A percentile compares a stretch with the other conserved stretches of the same genome.
phyloP scores from a whole-genome alignment of 92 coral and sea anemone genomes.

The Paramuricea clavata region DNA sequence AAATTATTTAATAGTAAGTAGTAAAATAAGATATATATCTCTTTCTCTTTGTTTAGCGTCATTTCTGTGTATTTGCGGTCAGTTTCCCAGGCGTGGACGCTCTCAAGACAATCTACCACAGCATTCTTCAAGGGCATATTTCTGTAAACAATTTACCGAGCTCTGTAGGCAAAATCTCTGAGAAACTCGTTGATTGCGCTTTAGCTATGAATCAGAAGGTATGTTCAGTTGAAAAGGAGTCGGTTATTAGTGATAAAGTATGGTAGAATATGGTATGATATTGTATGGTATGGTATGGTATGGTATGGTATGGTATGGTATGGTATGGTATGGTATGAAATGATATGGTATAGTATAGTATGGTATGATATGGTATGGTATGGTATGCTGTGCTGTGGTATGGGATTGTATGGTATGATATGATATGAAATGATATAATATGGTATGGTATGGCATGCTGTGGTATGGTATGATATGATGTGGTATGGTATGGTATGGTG shows the following conservation, averaged over 20 bases:
- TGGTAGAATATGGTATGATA: no score
- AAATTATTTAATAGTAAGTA: no score
- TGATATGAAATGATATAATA: no score
- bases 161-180: slow-evolving; percentile 76
- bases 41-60: slow-evolving; percentile 72
- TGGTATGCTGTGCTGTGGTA: background rate
- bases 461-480: background rate
- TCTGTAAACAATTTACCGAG: slow-evolving; percentile 66
- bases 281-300: background rate
- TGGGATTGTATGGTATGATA: background rate
- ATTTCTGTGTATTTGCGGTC: slow-evolving; percentile 97
- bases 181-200: slow-evolving; percentile 93
- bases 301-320: no score
- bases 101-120: slow-evolving; percentile 93
- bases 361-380: background rate
- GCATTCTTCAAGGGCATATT: slow-evolving; percentile 92
- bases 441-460: background rate
- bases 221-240: background rate
- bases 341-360: background rate
- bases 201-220: slow-evolving; percentile 98
- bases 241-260: no score
- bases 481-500: slow-evolving; percentile 29
- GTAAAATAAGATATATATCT: no score
- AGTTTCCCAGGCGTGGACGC: slow-evolving; percentile 99
- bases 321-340: no score